These are phyloP conservation scores for Spodoptera exigua DNA, from an alignment of 2,888 invertebrate species.

Conservation along the genomic window DNA sequence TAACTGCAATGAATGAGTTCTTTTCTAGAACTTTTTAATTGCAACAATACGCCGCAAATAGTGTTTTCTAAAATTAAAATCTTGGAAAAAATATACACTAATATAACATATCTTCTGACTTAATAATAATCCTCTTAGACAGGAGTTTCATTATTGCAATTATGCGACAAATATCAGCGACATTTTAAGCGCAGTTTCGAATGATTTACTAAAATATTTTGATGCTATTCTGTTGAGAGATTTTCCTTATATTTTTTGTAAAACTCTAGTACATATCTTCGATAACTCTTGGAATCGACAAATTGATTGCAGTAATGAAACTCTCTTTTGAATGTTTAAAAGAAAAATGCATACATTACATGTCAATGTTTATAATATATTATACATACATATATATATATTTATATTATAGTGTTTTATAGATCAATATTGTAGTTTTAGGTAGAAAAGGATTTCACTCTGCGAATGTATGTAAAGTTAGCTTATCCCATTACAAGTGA, in stretches of 20 bases:
- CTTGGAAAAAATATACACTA: conserved; percentile 58
- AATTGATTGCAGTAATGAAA: conserved; percentile 32
- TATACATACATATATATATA: conserved; percentile 62
- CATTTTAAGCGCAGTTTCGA: conserved; percentile 27
- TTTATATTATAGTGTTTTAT: conserved; percentile 63
- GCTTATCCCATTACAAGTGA: conserved; percentile 28
- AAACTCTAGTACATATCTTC: conserved; percentile 29
- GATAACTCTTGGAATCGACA: conserved; percentile 19
- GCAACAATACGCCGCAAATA: conserved; percentile 30
- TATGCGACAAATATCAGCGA: conserved; percentile 12
- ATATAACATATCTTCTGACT: conserved; percentile 62
- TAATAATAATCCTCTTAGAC: conserved; percentile 40
- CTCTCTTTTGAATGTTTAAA: conserved; percentile 34
- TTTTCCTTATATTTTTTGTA: conserved; percentile 44
- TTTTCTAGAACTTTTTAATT: conserved; percentile 22
- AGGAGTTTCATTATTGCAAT: conserved; percentile 38
- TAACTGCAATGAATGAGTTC: neutral
- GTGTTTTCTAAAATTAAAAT: conserved; percentile 56
- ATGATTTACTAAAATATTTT: conserved; percentile 43
- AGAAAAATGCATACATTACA: conserved; percentile 41
- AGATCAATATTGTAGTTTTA: conserved; percentile 57
- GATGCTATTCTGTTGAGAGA: conserved; percentile 40
- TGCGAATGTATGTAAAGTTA: conserved; percentile 39
- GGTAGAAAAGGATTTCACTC: conserved; percentile 57
- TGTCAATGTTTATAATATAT: conserved; percentile 61